These are phyloP conservation scores for Drosophila recens DNA, from an alignment of 2,888 invertebrate species.

Conservation along the genomic window DNA sequence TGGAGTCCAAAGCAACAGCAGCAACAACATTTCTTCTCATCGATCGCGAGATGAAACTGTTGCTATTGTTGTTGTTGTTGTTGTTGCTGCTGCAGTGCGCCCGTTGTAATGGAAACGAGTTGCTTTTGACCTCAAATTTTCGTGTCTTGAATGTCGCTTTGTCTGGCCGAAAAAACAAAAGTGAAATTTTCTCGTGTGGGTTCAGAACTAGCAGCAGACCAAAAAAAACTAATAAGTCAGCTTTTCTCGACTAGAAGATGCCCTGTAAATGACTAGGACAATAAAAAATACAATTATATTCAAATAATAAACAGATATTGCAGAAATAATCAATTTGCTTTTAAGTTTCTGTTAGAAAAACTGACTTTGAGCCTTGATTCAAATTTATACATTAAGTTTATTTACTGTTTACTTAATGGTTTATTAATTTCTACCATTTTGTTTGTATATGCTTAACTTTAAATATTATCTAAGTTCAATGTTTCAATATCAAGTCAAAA, in stretches of 20 bases:
- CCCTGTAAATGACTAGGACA: constrained; percentile 6
- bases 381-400: too few relatives aligned
- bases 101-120: constrained; percentile 70
- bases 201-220: constrained; percentile 63
- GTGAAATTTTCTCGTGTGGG: constrained; percentile 73
- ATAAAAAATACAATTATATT: neutral
- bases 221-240: constrained; percentile 18
- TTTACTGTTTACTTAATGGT: too few relatives aligned
- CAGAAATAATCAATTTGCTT: neutral
- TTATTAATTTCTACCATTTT: too few relatives aligned
- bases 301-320: neutral
- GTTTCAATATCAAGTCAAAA: too few relatives aligned
- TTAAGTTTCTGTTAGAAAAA: too few relatives aligned
- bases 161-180: constrained; percentile 69
- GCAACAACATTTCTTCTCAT: constrained; percentile 39
- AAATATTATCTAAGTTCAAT: too few relatives aligned
- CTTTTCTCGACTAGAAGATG: neutral
- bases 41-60: constrained; percentile 22
- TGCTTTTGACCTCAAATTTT: constrained; percentile 73
- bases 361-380: too few relatives aligned
- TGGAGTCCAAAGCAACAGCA: constrained; percentile 50
- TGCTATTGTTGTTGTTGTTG: constrained; percentile 1
- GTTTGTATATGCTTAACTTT: too few relatives aligned
- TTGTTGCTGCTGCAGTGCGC: constrained; percentile 28
- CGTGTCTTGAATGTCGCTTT: constrained; percentile 72